phyloP scores from a whole-genome alignment of 2,113 vertebrate species.

The Cyprinodon variegatus region DNA sequence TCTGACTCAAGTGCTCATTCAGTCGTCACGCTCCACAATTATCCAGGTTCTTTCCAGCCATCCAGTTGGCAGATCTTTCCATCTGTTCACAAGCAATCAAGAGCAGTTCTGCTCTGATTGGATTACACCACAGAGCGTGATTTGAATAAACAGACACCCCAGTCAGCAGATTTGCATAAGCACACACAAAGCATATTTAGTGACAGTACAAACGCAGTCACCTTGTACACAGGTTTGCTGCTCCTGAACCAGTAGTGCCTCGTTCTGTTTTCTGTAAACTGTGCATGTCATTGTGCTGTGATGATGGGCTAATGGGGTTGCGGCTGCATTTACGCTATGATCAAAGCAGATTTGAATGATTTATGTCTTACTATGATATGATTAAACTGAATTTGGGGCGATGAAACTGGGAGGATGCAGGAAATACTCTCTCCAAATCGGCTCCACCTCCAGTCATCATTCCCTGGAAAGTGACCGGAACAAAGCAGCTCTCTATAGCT shows the following conservation, averaged over 20 bases:
- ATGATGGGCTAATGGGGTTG: slow-evolving; percentile 51
- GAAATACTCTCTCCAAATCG: slow-evolving; percentile 58
- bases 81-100: slow-evolving; percentile 46
- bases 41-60: slow-evolving; percentile 41
- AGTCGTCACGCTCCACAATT: slow-evolving; percentile 16
- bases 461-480: slow-evolving; percentile 14
- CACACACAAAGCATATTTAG: slow-evolving; percentile 31
- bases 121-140: slow-evolving; percentile 31
- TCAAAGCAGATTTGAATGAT: slow-evolving; percentile 39
- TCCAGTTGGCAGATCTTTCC: slow-evolving; percentile 54
- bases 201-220: slow-evolving; percentile 22
- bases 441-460: slow-evolving; percentile 12
- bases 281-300: slow-evolving; percentile 64
- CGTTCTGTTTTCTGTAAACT: slow-evolving; percentile 18
- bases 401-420: slow-evolving; percentile 37
- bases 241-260: slow-evolving; percentile 30
- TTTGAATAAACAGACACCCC: slow-evolving; percentile 60
- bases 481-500: slow-evolving; percentile 27
- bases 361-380: slow-evolving; percentile 12
- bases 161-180: slow-evolving; percentile 55
- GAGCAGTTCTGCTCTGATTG: slow-evolving; percentile 44
- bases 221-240: slow-evolving; percentile 32
- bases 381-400: slow-evolving; percentile 35
- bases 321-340: slow-evolving; percentile 31
- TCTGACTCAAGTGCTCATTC: slow-evolving; percentile 46